phyloP scores from a whole-genome alignment of 2,888 invertebrate species.

The Selenia dentaria region DNA sequence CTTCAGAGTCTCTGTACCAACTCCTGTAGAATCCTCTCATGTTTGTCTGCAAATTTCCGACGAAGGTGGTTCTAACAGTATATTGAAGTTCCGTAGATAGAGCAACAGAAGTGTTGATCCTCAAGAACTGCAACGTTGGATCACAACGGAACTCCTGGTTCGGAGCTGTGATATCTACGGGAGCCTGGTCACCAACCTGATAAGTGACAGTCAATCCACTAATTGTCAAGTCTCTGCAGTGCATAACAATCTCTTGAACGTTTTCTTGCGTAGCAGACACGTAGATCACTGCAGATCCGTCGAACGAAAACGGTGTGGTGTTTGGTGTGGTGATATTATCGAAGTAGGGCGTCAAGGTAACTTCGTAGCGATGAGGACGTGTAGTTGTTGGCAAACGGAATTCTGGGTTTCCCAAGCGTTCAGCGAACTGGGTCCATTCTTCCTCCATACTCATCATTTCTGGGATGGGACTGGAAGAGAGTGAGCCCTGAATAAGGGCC shows the following conservation, averaged over 20 bases:
- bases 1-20: conserved; percentile 86
- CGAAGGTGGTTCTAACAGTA: conserved; percentile 86
- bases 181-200: conserved; percentile 4
- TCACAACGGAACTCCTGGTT: conserved; percentile 50
- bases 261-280: conserved; percentile 38
- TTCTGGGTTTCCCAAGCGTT: conserved; percentile 49
- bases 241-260: conserved; percentile 60
- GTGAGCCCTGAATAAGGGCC: conserved; percentile 53
- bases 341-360: conserved; percentile 80
- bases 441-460: conserved; percentile 47
- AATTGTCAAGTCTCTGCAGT: conserved; percentile 66
- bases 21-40: conserved; percentile 93
- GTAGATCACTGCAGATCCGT: conserved; percentile 67
- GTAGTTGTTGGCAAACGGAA: conserved; percentile 78
- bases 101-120: conserved; percentile 41
- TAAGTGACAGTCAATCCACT: conserved; percentile 63
- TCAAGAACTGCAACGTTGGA: conserved; percentile 56
- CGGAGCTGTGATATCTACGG: conserved; percentile 37
- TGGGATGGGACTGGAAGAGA: conserved; percentile 59
- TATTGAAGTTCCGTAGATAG: conserved; percentile 72
- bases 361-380: conserved; percentile 78
- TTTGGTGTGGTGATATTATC: conserved; percentile 39
- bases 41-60: conserved; percentile 88
- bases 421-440: conserved; percentile 61
- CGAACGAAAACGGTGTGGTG: conserved; percentile 61